phyloP scores from a whole-genome alignment of 2,888 invertebrate species.

The Eugnorisma glareosa region DNA sequence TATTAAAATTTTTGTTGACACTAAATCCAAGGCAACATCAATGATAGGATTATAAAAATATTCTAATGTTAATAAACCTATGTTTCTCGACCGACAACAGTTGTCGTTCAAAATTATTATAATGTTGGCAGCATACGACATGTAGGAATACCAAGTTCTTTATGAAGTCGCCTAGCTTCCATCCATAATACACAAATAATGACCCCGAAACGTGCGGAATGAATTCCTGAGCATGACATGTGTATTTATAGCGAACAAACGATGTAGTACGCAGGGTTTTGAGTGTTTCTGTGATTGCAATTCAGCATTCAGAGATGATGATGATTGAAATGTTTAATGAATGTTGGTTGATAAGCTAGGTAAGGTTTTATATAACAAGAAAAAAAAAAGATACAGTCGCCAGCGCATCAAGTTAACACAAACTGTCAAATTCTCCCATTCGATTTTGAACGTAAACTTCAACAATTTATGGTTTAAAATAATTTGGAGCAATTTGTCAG shows the following conservation, averaged over 20 bases:
- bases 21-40: background rate
- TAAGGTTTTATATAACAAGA: background rate
- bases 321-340: background rate
- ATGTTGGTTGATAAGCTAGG: background rate
- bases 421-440: too few relatives aligned
- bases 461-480: too few relatives aligned
- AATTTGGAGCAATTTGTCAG: too few relatives aligned
- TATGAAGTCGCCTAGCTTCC: background rate
- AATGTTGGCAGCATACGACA: constrained; percentile 11
- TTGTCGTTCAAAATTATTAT: background rate
- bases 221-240: constrained; percentile 32
- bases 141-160: background rate
- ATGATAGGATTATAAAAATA: background rate
- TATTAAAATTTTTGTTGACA: background rate
- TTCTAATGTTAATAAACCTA: background rate
- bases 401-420: too few relatives aligned
- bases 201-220: background rate
- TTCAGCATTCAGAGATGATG: background rate
- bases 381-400: too few relatives aligned
- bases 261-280: background rate
- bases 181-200: constrained; percentile 18
- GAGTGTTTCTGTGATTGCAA: background rate
- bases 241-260: constrained; percentile 25
- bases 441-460: too few relatives aligned
- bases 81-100: background rate